These are phyloP conservation scores for Reticulitermes speratus DNA, from an alignment of 1,140 invertebrate species.

Conservation along the genomic window DNA sequence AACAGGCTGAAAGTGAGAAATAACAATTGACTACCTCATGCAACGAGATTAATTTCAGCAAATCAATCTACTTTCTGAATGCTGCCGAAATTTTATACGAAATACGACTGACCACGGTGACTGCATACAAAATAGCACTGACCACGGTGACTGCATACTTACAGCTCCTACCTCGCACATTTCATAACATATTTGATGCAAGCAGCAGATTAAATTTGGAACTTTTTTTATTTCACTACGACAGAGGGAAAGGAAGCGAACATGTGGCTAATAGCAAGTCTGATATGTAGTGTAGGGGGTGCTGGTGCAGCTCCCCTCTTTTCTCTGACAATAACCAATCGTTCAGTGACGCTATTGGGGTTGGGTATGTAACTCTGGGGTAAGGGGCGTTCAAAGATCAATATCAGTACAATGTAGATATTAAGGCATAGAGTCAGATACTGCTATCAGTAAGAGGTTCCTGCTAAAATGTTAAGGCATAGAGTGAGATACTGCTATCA, in stretches of 20 bases:
- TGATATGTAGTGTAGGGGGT: not conserved
- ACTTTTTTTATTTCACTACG: slow-evolving; percentile 43
- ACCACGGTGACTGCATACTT: too few species aligned
- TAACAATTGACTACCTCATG: too few species aligned
- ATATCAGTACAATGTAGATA: not conserved
- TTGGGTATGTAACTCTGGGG: not conserved
- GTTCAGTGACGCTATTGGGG: slow-evolving; percentile 13
- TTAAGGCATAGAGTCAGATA: not conserved
- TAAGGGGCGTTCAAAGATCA: not conserved
- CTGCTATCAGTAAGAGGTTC: not conserved
- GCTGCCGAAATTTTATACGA: too few species aligned
- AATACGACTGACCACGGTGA: too few species aligned
- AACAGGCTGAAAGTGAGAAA: too few species aligned
- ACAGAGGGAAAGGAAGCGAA: not conserved
- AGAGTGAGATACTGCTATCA: too few species aligned
- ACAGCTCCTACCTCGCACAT: too few species aligned
- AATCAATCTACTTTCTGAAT: too few species aligned
- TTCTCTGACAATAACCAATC: not conserved
- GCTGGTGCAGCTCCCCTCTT: not conserved
- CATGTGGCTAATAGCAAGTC: slow-evolving; percentile 6
- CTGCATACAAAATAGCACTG: too few species aligned
- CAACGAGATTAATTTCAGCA: too few species aligned
- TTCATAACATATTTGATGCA: too few species aligned
- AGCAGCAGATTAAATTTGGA: too few species aligned
- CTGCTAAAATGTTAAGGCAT: not conserved